Base-by-base conservation (phyloP, 2,797 vertebrate genomes). In the Artibeus lituratus region DNA sequence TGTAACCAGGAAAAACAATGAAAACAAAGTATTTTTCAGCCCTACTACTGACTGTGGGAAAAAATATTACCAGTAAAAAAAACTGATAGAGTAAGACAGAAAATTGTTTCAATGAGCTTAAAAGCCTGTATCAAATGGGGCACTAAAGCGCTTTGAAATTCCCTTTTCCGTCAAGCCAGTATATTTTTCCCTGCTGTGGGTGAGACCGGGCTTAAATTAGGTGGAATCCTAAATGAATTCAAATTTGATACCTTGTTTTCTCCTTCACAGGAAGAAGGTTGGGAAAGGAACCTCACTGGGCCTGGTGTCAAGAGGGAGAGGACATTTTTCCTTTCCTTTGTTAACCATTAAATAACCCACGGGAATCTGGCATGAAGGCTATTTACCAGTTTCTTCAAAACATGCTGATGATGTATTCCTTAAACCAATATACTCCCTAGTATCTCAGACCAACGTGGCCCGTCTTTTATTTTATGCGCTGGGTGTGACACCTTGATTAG, bases 161-260 rank as follows among this genome's bases (percentile, higher is more conserved):
- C 35, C 32, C 57, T 81, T 87, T 93, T 73, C 59, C 42, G 47
- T 70, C 55, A 85, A 44, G 55, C 51, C 39, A 35, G 55, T 24
- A 26, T 7, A 26, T 37, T 96, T 92, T 47, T 44, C 55, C 39
- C 70, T 62, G 49, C 82, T 65, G 10, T 59, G 10, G 83, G 89
- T 70, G 53, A 77, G 92, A 65, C 70, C n/a, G 77, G 88, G 78
- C 21, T 96, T 91, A 76, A 74, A 90, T 22, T 55, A 74, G 70
- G 51, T 6, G 5, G 91, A 82, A 81, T 95, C 80, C 70, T 83
- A 91, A 89, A 67, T 77, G 59, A 87, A 95, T 80, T 87, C 84
- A 90, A 95, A 84, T 86, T 44, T 91, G 76, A 93, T 82, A 83
- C 35, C 76, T 78, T 92, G 65, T 96, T 87, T 95, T 94, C 87